Base-by-base conservation (phyloP, 2,797 vertebrate genomes). In the Tachyglossus aculeatus region DNA sequence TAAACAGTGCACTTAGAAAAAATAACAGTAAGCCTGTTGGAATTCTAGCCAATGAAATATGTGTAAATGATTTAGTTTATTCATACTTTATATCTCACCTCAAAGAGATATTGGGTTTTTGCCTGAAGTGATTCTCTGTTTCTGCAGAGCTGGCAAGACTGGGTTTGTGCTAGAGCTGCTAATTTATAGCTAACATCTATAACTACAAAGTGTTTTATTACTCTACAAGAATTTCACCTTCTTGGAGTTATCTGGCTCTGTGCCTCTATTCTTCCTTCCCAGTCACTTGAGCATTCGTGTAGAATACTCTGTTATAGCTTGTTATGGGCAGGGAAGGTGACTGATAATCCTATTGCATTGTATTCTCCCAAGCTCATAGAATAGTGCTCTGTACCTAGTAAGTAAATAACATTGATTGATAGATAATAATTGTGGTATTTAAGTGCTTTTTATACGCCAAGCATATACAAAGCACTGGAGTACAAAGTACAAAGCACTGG, bases 101-200 rank as follows among this genome's bases (percentile, higher is more conserved):
- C 18, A 33, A 3, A 80, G 32, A 43, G 67, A 33, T 79, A 2
- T 3, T 43, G 74, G 21, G 3, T 47, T 67, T 32, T 63, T 33
- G 51, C 13, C 31, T 69, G 33, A 56, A 78, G 2, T 53, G 36
- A 19, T 88, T 86, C 37, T 40, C 14, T 22, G n/a, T 25, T 5
- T 43, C 29, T 74, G 50, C 22, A 64, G 24, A 74, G 53, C 34
- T 37, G 18, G 36, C 52, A 45, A 80, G 45, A 37, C 58, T 19
- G 44, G 38, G 29, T 44, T 61, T 55, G 19, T 60, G 58, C 33
- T 45, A 57, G 77, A 73, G 18, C 22, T 63, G 43, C 51, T 48
- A 58, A 39, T 55, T 85, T 60, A 51, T 55, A 53, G 33, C 33
- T 36, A 62, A 63, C 21, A 56, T 18, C 11, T 36, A 54, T 70